These are phyloP conservation scores for Bicyclus anynana DNA, from an alignment of 1,140 invertebrate genomes.

Conservation along the genomic window DNA sequence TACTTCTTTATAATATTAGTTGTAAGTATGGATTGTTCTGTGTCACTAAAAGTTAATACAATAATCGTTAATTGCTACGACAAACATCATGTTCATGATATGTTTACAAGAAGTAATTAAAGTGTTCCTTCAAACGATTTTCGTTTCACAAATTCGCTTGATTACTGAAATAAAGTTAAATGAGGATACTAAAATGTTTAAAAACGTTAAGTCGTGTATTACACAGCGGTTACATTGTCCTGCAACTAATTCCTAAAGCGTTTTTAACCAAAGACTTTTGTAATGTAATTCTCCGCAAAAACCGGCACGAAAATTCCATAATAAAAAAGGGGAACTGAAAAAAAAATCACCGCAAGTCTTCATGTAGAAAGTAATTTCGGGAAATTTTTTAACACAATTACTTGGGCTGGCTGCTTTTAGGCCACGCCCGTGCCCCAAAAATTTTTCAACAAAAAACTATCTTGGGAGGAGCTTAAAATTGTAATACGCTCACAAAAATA, in stretches of 20 bases:
- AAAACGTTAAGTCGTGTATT: neutral
- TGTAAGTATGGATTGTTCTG: too few species aligned
- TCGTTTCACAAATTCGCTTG: neutral
- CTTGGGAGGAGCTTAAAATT: conserved; percentile 26
- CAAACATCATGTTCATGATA: too few species aligned
- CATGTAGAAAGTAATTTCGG: conserved; percentile 6
- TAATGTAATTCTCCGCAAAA: neutral
- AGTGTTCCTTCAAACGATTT: neutral
- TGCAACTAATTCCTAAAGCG: neutral
- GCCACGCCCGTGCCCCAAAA: conserved; percentile 20
- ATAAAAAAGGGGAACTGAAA: neutral
- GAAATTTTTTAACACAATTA: conserved; percentile 14
- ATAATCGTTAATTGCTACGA: too few species aligned
- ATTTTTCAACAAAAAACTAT: conserved; percentile 31
- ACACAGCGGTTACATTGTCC: neutral
- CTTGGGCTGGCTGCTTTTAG: conserved; percentile 11
- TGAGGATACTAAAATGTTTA: neutral
- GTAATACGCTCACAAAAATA: conserved; percentile 21
- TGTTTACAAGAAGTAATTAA: too few species aligned
- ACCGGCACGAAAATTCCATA: neutral
- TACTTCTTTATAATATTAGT: too few species aligned
- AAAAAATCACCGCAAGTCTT: conserved; percentile 1
- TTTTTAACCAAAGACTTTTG: neutral
- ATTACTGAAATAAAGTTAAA: neutral
- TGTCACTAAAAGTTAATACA: too few species aligned